Evolutionary conservation across 1,140 invertebrate genomes (phyloP), one percentile per base, ranked within the genome.

Genomic region (Microplitis demolitor): DNA sequence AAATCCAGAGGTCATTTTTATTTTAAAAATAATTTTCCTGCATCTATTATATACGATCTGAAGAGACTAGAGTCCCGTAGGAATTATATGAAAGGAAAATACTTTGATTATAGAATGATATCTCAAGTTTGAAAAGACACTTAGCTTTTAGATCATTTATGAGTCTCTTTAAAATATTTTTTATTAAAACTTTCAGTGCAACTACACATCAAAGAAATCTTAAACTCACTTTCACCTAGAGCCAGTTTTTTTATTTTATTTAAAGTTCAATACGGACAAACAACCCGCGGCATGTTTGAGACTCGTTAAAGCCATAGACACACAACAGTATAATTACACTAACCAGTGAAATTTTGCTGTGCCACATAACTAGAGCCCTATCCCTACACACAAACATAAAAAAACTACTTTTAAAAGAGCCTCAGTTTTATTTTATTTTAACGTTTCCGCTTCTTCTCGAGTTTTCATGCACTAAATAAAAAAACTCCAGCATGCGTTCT

Each of bases 141-240:
- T 45, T 35, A 56, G 35, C 67, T 61, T 39, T 69, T 37, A 69
- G 67, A 69, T 60, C 37, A 69, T 69, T 69, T 61, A 37, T 56
- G n/a, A 69, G 6, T 45, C 6, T 2, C 6, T 45, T 45, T 45
- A 11, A 45, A 56, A 56, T 14, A n/a, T n/a, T 62, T 39, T 34
- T 64, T 33, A 71, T 71, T 61, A 71, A 71, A 71, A 61, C 50
- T 39, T n/a, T n/a, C 54, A 24, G 31, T 61, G 56, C n/a, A 37
- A 35, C 37, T 31, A 24, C 56, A 9, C 9, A 45, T 45, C 24
- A 45, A 6, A 39, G 37, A 6, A 39, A 4, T 9, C 1, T 45
- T 45, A 13, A 60, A 56, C n/a, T 69, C 61, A 64, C 69, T 64
- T 64, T 35, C 31, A 50, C 50, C 60, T 33, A 53, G 13, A 62